Percentiles rank a stretch among this genome's conserved stretches.
These are phyloP conservation scores for Vulpes lagopus DNA, from an alignment of 2,113 vertebrate genomes.

Conservation along the genomic window DNA sequence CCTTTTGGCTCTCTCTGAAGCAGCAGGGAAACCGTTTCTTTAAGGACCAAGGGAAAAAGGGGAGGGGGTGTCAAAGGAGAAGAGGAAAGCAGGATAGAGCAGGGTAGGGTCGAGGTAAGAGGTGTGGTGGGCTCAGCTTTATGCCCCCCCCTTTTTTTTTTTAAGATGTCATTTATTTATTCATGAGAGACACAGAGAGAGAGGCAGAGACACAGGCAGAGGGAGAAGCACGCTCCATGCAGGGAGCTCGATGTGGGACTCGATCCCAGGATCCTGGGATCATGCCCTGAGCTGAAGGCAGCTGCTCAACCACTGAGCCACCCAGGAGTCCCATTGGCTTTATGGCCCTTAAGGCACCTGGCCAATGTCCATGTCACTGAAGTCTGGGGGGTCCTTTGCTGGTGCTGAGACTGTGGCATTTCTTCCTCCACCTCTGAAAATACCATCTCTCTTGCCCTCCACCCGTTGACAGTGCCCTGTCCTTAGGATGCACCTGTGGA, in stretches of 20 bases:
- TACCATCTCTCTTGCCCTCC: not conserved
- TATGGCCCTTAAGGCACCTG: not conserved
- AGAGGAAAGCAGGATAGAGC: not conserved
- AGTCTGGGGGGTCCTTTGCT: not conserved
- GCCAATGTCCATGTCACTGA: accelerated
- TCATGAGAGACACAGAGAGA: too few relatives aligned
- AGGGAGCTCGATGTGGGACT: too few relatives aligned
- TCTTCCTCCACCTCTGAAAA: not conserved
- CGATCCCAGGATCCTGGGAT: too few relatives aligned
- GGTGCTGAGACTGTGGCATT: not conserved
- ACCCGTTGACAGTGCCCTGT: not conserved
- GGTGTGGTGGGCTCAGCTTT: accelerated
- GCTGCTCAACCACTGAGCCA: too few relatives aligned
- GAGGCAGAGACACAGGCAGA: too few relatives aligned
- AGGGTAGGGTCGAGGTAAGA: not conserved
- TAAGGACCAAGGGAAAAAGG: not conserved
- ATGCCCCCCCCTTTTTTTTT: too few relatives aligned
- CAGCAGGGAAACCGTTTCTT: not conserved
- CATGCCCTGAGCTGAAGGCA: too few relatives aligned
- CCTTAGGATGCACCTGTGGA: not conserved
- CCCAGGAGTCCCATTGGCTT: too few relatives aligned
- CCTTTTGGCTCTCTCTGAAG: not conserved
- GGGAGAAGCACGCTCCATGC: too few relatives aligned
- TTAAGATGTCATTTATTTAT: too few relatives aligned
- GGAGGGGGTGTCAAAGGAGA: not conserved